Evolutionary conservation across 1,140 invertebrate species (phyloP).

Genomic region (Hestina assimilis): DNA sequence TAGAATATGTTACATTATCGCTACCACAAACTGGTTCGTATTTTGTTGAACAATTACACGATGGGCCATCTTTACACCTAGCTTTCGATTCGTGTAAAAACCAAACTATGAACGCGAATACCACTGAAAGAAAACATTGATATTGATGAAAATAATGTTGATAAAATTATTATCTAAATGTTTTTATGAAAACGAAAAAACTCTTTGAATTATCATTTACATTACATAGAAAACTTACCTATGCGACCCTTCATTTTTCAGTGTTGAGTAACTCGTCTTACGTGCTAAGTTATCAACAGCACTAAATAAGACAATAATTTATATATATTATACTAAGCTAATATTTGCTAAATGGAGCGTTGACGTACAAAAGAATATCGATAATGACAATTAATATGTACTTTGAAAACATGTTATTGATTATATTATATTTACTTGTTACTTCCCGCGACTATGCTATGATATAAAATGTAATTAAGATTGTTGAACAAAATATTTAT

Average conservation of each 20-base stretch:
- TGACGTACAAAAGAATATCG: conserved; percentile 7
- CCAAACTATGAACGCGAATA: not conserved
- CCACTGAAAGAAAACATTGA: conserved; percentile 11
- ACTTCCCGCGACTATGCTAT: too few species aligned
- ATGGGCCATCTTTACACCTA: not conserved
- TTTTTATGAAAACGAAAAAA: too few species aligned
- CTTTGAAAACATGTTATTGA: not conserved
- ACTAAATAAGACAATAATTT: not conserved
- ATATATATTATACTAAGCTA: conserved; percentile 6
- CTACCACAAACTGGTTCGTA: conserved; percentile 29
- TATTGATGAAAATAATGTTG: not conserved
- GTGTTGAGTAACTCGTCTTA: not conserved
- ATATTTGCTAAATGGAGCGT: conserved; percentile 12
- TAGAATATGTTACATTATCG: conserved; percentile 36
- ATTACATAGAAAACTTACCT: not conserved
- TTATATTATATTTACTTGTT: too few species aligned
- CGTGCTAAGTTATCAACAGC: not conserved
- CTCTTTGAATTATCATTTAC: not conserved
- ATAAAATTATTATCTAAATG: too few species aligned
- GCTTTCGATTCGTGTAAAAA: not conserved
- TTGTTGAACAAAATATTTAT: too few species aligned
- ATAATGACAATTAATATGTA: conserved; percentile 4
- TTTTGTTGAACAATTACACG: conserved; percentile 17
- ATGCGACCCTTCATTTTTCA: not conserved
- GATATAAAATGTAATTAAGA: too few species aligned